phyloP scores from a whole-genome alignment of 1,140 invertebrate species.

The Orchesella cincta region DNA sequence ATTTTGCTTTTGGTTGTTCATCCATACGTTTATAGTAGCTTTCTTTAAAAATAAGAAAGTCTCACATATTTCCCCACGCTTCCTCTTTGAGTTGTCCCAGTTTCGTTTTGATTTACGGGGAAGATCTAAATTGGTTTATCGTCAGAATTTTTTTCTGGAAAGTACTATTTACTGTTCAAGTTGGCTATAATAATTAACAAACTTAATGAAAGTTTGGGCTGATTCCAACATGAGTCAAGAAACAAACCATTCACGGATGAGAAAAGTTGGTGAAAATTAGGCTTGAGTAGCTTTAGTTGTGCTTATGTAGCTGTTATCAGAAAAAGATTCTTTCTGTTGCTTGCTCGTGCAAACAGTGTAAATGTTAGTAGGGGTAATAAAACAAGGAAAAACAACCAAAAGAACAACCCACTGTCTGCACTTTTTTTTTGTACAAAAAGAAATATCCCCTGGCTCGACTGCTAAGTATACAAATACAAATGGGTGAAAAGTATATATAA shows the following conservation, averaged over 20 bases:
- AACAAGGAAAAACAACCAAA: background rate
- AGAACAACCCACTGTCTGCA: background rate
- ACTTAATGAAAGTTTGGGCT: background rate
- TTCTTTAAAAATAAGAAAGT: no score
- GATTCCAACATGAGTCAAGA: background rate
- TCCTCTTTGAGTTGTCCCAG: no score
- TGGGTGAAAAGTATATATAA: conserved; percentile 9
- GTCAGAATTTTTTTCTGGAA: no score
- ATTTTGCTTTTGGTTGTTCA: no score
- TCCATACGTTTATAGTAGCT: no score
- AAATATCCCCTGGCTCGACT: conserved; percentile 13
- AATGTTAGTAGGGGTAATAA: background rate
- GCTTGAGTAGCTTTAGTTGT: background rate
- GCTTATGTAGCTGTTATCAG: background rate
- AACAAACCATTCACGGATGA: background rate
- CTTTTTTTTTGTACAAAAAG: conserved; percentile 8
- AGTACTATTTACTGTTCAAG: no score
- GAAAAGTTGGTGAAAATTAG: no score
- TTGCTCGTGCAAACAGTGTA: background rate
- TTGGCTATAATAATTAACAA: no score
- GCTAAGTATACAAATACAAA: conserved; percentile 10
- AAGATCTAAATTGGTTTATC: no score
- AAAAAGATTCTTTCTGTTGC: background rate
- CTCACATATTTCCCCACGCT: no score
- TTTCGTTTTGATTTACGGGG: no score